These are phyloP conservation scores for Bradypodion pumilum DNA, from an alignment of 2,797 vertebrate species.

Conservation along the genomic window DNA sequence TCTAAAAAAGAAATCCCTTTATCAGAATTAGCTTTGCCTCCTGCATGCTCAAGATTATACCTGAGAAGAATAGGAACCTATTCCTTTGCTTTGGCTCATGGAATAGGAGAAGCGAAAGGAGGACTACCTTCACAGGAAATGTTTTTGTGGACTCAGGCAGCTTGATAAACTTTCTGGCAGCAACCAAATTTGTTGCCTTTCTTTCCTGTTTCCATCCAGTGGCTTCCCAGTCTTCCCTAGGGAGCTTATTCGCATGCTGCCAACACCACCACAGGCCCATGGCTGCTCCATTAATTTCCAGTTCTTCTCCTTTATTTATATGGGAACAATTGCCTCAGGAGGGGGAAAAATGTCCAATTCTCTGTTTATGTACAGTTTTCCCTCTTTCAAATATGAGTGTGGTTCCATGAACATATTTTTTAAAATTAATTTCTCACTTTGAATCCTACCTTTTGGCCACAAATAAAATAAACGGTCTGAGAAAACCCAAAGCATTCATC, in stretches of 20 bases:
- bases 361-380: neutral
- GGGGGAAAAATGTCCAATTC: neutral
- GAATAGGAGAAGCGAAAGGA: neutral
- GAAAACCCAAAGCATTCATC: neutral
- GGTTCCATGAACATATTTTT: neutral
- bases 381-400: too few species aligned
- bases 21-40: conserved; percentile 7
- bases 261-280: neutral
- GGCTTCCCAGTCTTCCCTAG: neutral
- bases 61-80: neutral
- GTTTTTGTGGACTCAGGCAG: neutral
- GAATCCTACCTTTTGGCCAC: neutral
- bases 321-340: neutral
- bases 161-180: conserved; percentile 18
- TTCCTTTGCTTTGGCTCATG: neutral
- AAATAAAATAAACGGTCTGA: too few species aligned
- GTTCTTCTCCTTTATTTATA: neutral
- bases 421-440: neutral
- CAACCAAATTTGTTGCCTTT: neutral
- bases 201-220: neutral
- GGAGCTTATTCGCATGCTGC: conserved; percentile 2
- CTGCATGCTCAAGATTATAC: conserved; percentile 8
- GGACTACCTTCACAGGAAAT: conserved; percentile 2
- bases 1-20: conserved; percentile 3
- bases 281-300: neutral